Evolutionary conservation across 2,888 invertebrate species (phyloP), one percentile per base, ranked within the genome.

Genomic region (Cyrtodaria siliqua): DNA sequence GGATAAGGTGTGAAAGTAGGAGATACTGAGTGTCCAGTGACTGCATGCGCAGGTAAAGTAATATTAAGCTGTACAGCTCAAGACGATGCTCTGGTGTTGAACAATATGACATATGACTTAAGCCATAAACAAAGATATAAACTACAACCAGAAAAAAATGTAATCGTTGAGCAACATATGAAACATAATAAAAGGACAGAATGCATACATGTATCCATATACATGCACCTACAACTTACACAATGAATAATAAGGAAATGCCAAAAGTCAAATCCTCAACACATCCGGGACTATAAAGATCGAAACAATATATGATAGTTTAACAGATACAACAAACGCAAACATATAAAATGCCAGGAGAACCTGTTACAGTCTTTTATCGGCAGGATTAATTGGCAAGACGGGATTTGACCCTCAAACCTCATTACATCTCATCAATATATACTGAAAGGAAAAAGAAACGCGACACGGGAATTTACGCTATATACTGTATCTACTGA

Each of bases 11-110:
- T 47, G 33, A 33, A 33, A 33, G 55, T 69, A 2, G 61, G 42
- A n/a, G 33, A 69, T 16, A 60, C 55, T 20, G 20, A n/a, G 9
- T 69, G 69, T 53, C 33, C 47, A 23, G 42, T 55, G 14, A 33
- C 53, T 14, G 61, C 61, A 27, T 69, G 69, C 27, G 69, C 61
- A 16, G 61, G 61, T 29, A 53, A 70, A 38, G 62, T 62, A 14
- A 40, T 62, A 4, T 2, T 52, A 0, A 63, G 26, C 29, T 14
- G 40, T n/a, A n/a, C n/a, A 0, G 24, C 33, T 12, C 9, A 53
- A 14, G n/a, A 9, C 16, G 53, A 63, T 14, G 52, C 53, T 38
- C 53, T 52, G 16, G 33, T 33, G 6, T 47, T 61, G 49, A n/a
- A 8, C 4, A 27, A 27, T 2, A 61, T 14, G 8, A 18, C 47